Conservation (phyloP, 2,888 invertebrate genomes). For the Hirtodrosophila trivittata region DNA sequence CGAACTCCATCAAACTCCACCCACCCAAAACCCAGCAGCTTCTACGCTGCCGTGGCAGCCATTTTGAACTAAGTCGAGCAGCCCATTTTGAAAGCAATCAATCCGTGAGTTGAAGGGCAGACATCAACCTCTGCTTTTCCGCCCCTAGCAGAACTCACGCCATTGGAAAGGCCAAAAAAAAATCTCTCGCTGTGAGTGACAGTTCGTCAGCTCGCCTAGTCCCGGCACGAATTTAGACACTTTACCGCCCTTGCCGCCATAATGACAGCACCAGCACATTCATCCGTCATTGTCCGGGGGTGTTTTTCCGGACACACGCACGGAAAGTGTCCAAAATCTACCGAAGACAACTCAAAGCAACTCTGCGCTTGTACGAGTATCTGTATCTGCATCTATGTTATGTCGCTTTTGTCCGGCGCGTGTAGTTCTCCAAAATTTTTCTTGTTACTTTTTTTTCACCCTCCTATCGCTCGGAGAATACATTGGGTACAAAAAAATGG, state of each 20-base stretch:
- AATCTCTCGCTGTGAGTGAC: slow-evolving; percentile 60
- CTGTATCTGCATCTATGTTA: slow-evolving; percentile 17
- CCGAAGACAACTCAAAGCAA: slow-evolving; percentile 75
- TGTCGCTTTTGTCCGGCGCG: slow-evolving; percentile 28
- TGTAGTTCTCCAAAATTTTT: slow-evolving; percentile 13
- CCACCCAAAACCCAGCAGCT: slow-evolving; percentile 12
- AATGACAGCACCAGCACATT: slow-evolving; percentile 62
- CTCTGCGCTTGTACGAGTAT: slow-evolving; percentile 42
- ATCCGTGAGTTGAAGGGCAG: slow-evolving; percentile 43
- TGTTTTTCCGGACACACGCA: slow-evolving; percentile 48
- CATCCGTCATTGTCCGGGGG: slow-evolving; percentile 78
- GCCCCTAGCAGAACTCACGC: slow-evolving; percentile 44
- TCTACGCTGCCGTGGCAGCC: slow-evolving; percentile 37
- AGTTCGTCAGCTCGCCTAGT: slow-evolving; percentile 68
- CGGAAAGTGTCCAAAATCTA: slow-evolving; percentile 68
- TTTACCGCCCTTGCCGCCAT: slow-evolving; percentile 59
- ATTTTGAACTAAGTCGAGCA: slow-evolving; percentile 48
- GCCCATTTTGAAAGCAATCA: slow-evolving; percentile 73
- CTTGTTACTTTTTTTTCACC: slow-evolving; percentile 36
- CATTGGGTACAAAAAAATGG: slow-evolving; percentile 18
- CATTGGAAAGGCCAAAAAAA: slow-evolving; percentile 35
- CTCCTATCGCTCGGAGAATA: slow-evolving; percentile 37
- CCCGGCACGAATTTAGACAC: slow-evolving; percentile 68
- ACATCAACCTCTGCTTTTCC: not conserved
- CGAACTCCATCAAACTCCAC: slow-evolving; percentile 5